Evolutionary conservation across 2,797 vertebrate species (phyloP).

Genomic region (Zalophus californianus): DNA sequence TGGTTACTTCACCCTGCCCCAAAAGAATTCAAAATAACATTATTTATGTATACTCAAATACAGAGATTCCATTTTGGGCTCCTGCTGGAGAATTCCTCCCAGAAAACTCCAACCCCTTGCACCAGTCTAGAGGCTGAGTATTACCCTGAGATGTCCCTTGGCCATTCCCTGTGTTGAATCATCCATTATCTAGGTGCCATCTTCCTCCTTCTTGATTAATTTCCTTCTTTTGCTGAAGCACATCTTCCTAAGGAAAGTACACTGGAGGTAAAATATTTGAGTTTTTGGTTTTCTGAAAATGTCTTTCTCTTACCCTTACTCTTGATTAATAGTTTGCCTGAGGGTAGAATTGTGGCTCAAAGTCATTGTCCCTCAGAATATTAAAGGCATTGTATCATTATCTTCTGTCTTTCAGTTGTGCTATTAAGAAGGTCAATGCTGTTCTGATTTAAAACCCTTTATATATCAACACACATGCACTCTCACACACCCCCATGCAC

Average conservation of each 20-base stretch:
- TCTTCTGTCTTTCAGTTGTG: conserved; percentile 25
- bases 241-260: not conserved
- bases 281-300: conserved; percentile 50
- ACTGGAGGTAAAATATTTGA: conserved; percentile 9
- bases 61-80: not conserved
- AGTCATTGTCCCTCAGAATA: not conserved
- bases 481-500: too few relatives aligned
- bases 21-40: not conserved
- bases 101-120: not conserved
- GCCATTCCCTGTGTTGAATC: not conserved
- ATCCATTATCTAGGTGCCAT: not conserved
- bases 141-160: not conserved
- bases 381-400: not conserved
- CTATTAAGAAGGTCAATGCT: conserved; percentile 28
- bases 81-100: not conserved
- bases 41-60: not conserved
- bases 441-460: not conserved
- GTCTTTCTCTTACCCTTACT: conserved; percentile 38
- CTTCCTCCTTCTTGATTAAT: not conserved
- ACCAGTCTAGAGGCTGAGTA: not conserved
- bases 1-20: not conserved
- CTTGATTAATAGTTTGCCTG: conserved; percentile 58
- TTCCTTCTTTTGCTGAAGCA: conserved; percentile 18
- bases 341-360: conserved; percentile 22
- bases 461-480: not conserved